phyloP scores from a whole-genome alignment of 2,797 vertebrate genomes.

The Champsocephalus esox region DNA sequence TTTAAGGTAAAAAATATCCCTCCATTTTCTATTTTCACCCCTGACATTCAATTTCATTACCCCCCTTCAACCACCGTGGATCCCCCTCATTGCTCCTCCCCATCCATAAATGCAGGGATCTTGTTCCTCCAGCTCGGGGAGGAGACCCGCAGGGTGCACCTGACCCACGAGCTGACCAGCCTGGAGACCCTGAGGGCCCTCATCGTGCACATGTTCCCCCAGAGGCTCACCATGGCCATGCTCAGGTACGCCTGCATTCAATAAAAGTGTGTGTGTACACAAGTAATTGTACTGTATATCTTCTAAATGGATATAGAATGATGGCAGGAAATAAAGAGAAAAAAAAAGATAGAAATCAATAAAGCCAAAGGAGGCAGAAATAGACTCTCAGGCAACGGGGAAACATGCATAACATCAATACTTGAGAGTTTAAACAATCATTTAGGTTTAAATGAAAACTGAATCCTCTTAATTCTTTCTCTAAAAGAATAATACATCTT shows the following conservation, averaged over 20 bases:
- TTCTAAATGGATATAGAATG: not conserved
- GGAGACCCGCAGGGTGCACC: constrained; percentile 94
- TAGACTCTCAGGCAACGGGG: not conserved
- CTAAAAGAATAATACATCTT: not conserved
- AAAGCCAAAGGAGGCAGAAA: constrained; percentile 3
- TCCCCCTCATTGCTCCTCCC: constrained; percentile 55
- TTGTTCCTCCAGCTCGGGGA: constrained; percentile 98
- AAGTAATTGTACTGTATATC: not conserved
- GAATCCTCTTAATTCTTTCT: not conserved
- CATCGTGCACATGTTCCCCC: constrained; percentile 98
- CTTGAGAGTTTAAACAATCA: not conserved
- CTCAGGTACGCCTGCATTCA: constrained; percentile 80
- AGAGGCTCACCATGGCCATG: constrained; percentile 98
- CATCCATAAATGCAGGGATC: constrained; percentile 86
- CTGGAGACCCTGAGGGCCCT: constrained; percentile 97
- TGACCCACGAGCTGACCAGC: constrained; percentile 98
- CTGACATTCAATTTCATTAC: constrained; percentile 22
- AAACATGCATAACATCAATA: not conserved
- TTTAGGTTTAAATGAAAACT: too few species aligned
- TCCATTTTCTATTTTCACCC: constrained; percentile 43
- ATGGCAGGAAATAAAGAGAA: not conserved
- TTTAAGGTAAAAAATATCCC: constrained; percentile 22
- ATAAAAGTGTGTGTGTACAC: not conserved
- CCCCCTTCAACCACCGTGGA: constrained; percentile 13
- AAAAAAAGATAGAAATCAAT: not conserved